Percentiles rank a stretch among this genome's conserved stretches.
Evolutionary conservation across 2,797 vertebrate genomes (phyloP).

Genomic region (Xiphorhynchus erythropygius): DNA sequence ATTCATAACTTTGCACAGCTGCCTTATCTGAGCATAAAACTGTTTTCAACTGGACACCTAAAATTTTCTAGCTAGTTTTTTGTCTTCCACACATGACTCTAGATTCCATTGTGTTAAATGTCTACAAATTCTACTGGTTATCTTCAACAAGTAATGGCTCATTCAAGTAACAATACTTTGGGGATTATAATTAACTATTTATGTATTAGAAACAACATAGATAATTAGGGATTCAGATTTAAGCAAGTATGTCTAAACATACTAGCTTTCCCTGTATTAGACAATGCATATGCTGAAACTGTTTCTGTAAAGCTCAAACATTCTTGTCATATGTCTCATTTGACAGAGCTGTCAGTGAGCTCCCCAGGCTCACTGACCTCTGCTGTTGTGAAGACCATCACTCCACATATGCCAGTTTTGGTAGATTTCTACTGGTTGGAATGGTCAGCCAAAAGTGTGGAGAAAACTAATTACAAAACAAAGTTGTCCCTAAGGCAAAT

Average conservation of each 20-base stretch:
- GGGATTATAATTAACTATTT: not conserved
- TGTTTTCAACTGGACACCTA: not conserved
- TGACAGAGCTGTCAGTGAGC: not conserved
- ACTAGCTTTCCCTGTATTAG: not conserved
- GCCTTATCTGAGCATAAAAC: not conserved
- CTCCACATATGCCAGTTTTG: not conserved
- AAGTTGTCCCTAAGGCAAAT: not conserved
- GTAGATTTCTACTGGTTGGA: not conserved
- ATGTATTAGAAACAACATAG: not conserved
- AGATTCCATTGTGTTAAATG: not conserved
- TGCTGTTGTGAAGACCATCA: not conserved
- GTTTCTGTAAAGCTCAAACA: not conserved
- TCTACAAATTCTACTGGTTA: not conserved
- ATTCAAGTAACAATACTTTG: not conserved
- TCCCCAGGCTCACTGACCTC: not conserved
- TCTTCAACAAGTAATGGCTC: not conserved
- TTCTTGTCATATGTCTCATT: not conserved
- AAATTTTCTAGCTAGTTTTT: not conserved
- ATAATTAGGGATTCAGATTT: not conserved
- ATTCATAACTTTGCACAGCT: not conserved
- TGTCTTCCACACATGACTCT: not conserved
- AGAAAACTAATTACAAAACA: not conserved
- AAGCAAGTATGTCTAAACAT: not conserved
- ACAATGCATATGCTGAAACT: not conserved
- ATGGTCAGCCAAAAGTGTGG: not conserved